Evolutionary conservation across 2,888 invertebrate species (phyloP).

Genomic region (Volucella zonaria): DNA sequence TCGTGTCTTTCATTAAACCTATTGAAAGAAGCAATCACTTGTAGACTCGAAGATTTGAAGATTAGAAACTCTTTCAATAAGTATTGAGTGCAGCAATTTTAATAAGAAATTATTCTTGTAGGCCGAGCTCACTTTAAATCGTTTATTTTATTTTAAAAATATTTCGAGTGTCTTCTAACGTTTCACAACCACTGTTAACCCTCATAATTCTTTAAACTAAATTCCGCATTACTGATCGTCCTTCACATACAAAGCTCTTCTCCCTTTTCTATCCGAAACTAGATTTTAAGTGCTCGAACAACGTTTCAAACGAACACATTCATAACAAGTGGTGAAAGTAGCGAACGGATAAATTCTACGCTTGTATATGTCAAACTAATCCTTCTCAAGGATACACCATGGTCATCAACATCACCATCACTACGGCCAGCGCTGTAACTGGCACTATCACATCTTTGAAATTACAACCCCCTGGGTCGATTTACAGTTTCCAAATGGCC

Average conservation of each 20-base stretch:
- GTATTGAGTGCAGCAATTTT: too few species aligned
- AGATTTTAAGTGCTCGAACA: constrained; percentile 2
- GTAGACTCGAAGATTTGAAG: too few species aligned
- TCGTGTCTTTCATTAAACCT: too few species aligned
- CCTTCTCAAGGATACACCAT: constrained; percentile 6
- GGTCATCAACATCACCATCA: too few species aligned
- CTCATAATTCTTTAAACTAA: not conserved
- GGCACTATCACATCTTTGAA: not conserved
- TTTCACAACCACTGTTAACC: not conserved
- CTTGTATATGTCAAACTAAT: constrained; percentile 6
- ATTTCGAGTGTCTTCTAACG: not conserved
- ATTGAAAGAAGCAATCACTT: too few species aligned
- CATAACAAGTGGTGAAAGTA: not conserved
- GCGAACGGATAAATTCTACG: constrained; percentile 5
- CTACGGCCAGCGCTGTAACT: too few species aligned
- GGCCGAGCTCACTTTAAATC: too few species aligned
- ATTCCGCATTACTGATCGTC: not conserved
- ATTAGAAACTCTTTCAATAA: too few species aligned
- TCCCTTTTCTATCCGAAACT: too few species aligned
- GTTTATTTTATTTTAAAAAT: too few species aligned
- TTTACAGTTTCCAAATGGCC: constrained; percentile 2
- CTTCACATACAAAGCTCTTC: too few species aligned
- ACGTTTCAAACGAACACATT: not conserved
- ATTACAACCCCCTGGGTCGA: constrained; percentile 9
- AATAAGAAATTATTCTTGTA: too few species aligned